Evolutionary conservation across 1,140 invertebrate species (phyloP), one percentile per base, ranked within the genome.

Genomic region (Geopemphigus sp.): DNA sequence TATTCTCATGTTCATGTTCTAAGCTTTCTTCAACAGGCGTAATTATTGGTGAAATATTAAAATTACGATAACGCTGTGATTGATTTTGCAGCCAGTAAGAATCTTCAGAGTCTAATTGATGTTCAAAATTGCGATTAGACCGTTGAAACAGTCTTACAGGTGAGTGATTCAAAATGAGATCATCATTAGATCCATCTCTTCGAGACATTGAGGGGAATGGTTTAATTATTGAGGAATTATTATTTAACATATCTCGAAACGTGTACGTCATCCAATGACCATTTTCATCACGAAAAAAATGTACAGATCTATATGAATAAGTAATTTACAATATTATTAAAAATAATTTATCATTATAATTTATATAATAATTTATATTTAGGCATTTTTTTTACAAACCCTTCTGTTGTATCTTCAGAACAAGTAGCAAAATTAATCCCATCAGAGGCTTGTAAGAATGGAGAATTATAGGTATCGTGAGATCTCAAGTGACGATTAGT

Each of bases 221-320:
- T 54, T 70, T 70, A 17, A 68, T 68, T 15, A 80, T 45, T 22
- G 53, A 56, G 39, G 53, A 56, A 80, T 68, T 68, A n/a, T 68
- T 80, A 68, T 68, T 57, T 39, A 68, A 56, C 32, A 66, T 24
- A 32, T 95, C 93, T 83, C 95, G 92, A 85, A 96, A 95, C 0
- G 92, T 93, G 82, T 97, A 97, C 0, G 93, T 93, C 88, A 93
- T 87, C 88, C 88, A 90, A 54, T 90, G 88, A 0, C 90, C 90
- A 80, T 89, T 88, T 82, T 92, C 91, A 82, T 92, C 90, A 81
- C 89, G 87, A 85, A 95, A 95, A 84, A 91, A 94, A 85, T 97
- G 95, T 61, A 96, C 91, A 10, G 94, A 93, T 56, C 94, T 95
- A 5, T 26, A 83, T 95, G 92, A 10, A 90, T 90, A 0, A 94